Conservation (phyloP, 2,797 vertebrate species). For the Hirundo rustica region DNA sequence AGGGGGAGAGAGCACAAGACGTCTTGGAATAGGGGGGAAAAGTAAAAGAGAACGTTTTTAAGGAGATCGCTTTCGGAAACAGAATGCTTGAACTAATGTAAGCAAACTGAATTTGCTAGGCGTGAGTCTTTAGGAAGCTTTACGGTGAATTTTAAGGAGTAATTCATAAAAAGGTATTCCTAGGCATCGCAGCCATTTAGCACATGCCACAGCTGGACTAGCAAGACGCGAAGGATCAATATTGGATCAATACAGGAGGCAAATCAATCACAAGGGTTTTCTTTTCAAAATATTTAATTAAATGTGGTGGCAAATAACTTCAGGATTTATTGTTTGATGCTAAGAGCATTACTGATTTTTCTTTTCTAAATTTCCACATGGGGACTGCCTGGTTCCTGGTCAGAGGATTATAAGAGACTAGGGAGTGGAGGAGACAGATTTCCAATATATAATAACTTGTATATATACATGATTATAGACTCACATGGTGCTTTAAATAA, state of each 20-base stretch:
- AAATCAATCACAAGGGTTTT: slow-evolving; percentile 91
- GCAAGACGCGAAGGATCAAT: slow-evolving; percentile 84
- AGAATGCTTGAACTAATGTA: not conserved
- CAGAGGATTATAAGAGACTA: slow-evolving; percentile 86
- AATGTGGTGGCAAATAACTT: slow-evolving; percentile 90
- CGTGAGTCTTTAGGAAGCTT: slow-evolving; percentile 23
- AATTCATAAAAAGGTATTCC: slow-evolving; percentile 79
- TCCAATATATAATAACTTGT: slow-evolving; percentile 93
- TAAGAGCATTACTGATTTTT: slow-evolving; percentile 93
- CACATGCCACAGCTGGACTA: slow-evolving; percentile 84
- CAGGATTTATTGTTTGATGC: slow-evolving; percentile 91
- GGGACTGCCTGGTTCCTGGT: slow-evolving; percentile 81
- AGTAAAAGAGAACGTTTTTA: not conserved
- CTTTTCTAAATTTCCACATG: slow-evolving; percentile 84
- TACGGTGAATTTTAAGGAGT: slow-evolving; percentile 65
- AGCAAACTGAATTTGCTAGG: slow-evolving; percentile 24
- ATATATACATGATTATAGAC: slow-evolving; percentile 92
- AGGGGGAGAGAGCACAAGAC: not conserved
- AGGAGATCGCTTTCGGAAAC: not conserved
- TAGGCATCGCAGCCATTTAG: slow-evolving; percentile 82
- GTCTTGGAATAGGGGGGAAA: not conserved
- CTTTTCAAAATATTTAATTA: slow-evolving; percentile 95
- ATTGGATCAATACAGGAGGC: slow-evolving; percentile 84
- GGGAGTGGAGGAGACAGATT: slow-evolving; percentile 90
- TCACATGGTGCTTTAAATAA: slow-evolving; percentile 85